Base-by-base conservation (phyloP, 1,140 invertebrate genomes). In the Zaprionus capensis region DNA sequence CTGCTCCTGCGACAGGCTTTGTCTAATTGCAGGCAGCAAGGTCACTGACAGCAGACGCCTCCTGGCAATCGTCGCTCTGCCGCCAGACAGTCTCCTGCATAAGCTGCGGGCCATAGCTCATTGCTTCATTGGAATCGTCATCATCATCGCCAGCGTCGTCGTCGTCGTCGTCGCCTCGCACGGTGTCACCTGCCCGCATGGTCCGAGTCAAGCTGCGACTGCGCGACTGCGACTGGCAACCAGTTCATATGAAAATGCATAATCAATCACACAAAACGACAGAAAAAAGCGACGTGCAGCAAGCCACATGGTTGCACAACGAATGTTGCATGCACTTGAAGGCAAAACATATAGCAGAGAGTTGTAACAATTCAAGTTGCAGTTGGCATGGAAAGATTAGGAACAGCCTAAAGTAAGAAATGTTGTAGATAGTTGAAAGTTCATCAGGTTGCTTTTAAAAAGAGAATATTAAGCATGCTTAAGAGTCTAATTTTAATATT, bases 211-310 rank as follows among this genome's bases (percentile, higher is more conserved):
- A n/a, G 17, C 38, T 15, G 17, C 61, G 17, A 56, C 58, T 51
- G 17, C 46, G 63, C 64, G 84, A 70, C 49, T 76, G 77, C 72
- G 80, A 78, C 26, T 66, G 57, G 67, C 79, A 85, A 85, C 82
- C 85, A 90, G 85, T 90, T 90, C 86, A 78, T 83, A 78, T 78
- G 82, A 90, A 90, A 90, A 90, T 86, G 79, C 82, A 86, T 90
- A 90, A 90, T 90, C 85, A 90, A 90, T 90, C 85, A 88, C 58
- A 78, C 31, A 72, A 83, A 71, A 74, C 67, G 78, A 81, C 71
- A 75, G 77, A 64, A 73, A 73, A 78, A 41, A 68, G 57, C 49
- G 53, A 31, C 11, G 24, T 44, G 26, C 17, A 44, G 22, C 31
- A 15, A 28, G 49, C 20, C 26, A 22, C 11, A 4, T 20, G 5